Base-by-base conservation (phyloP, 2,797 vertebrate species). In the Ciconia nigra region DNA sequence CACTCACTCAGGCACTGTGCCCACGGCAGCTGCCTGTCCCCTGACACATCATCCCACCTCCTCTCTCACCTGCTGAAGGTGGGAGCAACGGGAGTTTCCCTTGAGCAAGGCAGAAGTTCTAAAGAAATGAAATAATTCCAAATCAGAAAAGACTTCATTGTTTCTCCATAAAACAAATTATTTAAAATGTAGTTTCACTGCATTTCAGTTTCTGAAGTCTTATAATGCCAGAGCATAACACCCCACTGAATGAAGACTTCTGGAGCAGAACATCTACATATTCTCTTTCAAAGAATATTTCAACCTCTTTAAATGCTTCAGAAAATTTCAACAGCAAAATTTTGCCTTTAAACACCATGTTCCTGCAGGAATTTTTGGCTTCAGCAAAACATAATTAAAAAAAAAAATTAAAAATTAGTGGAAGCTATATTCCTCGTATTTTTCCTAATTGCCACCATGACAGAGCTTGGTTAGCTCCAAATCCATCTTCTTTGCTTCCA, bases 1-100 rank as follows among this genome's bases (percentile, higher is more conserved):
- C 4, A 1, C 42, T 41, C 14, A 3, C 57, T 70, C 0, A 0
- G 44, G 21, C 35, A 62, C 47, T 0, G 0, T 81, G 39, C 31
- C n/a, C 2, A 0, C 5, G 12, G 62, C 3, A 7, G 41, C 41
- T 3, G 7, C 19, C 59, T 57, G 55, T 8, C 10, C 11, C 70
- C 41, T 52, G 14, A 15, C 54, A 49, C 7, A 3, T n/a, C 4
- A 1, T 71, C 37, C 69, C 41, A n/a, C 33, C 61, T 80, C n/a
- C 20, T 28, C 63, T 73, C 52, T 87, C 28, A 31, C 33, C 18
- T 52, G 33, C 49, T 65, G 10, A 26, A 54, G 41, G 29, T 46
- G 16, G n/a, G 29, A 95, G 41, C 46, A 79, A 49, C 24, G 69
- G 54, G 14, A 69, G 13, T 18, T 62, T 58, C 42, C 28, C 51